Evolutionary conservation across 2,797 vertebrate genomes (phyloP).

Genomic region (Notamacropus eugenii): DNA sequence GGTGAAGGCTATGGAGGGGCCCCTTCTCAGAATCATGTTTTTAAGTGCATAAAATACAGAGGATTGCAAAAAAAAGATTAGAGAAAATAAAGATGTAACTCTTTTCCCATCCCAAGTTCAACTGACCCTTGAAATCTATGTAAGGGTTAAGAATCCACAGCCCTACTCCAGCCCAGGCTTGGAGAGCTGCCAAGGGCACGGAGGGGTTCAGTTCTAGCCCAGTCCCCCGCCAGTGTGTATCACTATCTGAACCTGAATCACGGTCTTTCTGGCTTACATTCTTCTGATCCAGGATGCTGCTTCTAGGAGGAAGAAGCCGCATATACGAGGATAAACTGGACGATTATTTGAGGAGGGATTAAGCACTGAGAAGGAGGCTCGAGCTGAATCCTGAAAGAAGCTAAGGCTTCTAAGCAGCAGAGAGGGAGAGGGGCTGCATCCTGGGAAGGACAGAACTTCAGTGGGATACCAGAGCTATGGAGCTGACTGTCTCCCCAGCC

Average conservation of each 20-base stretch:
- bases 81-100: background rate
- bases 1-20: background rate
- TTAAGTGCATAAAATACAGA: background rate
- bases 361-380: background rate
- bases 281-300: background rate
- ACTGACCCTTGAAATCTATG: background rate
- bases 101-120: background rate
- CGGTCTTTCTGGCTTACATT: background rate
- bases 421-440: background rate
- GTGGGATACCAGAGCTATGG: background rate
- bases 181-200: background rate
- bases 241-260: background rate
- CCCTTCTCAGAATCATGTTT: background rate
- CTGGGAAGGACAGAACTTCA: background rate
- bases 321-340: background rate
- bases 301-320: too few relatives aligned
- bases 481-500: background rate
- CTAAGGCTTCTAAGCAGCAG: background rate
- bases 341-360: background rate
- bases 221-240: background rate
- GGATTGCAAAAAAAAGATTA: background rate
- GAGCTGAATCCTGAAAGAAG: background rate
- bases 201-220: background rate
- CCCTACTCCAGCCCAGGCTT: background rate
- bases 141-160: background rate